Conservation (phyloP, 2,113 vertebrate species). For the Channa maculata region DNA sequence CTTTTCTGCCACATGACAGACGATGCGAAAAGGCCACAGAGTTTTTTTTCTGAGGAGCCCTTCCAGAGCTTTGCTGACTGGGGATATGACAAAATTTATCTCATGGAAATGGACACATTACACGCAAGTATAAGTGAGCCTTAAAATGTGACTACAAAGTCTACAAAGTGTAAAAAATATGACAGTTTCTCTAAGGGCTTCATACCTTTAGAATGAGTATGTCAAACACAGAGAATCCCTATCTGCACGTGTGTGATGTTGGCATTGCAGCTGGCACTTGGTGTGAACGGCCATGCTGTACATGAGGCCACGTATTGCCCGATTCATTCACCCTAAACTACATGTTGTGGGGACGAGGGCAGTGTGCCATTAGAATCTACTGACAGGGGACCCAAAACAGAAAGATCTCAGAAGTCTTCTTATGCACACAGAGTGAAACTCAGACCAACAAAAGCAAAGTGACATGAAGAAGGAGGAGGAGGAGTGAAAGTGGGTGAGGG, state of each 20-base stretch:
- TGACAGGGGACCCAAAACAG: constrained; percentile 62
- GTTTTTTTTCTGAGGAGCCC: no score
- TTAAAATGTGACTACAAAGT: constrained; percentile 21
- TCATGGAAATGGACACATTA: no score
- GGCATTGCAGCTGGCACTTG: constrained; percentile 21
- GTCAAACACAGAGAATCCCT: constrained; percentile 1
- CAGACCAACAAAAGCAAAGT: constrained; percentile 32
- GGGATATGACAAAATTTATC: no score
- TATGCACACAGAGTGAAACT: constrained; percentile 9
- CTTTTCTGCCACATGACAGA: no score
- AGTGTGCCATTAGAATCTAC: constrained; percentile 75
- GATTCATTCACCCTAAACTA: constrained; percentile 75
- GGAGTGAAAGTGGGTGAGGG: constrained; percentile 44
- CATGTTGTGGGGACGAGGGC: constrained; percentile 57
- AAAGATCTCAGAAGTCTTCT: constrained; percentile 22
- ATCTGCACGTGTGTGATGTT: constrained; percentile 41
- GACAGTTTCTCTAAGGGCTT: constrained; percentile 1
- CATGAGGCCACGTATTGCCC: constrained; percentile 67
- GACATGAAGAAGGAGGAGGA: constrained; percentile 14
- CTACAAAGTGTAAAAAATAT: no score
- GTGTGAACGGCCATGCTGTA: constrained; percentile 49
- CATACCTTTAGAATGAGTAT: not conserved
- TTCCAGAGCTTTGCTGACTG: no score
- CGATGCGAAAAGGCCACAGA: no score
- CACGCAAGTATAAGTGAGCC: no score